These are phyloP conservation scores for Agrotis puta DNA, from an alignment of 2,888 invertebrate genomes.

Conservation along the genomic window DNA sequence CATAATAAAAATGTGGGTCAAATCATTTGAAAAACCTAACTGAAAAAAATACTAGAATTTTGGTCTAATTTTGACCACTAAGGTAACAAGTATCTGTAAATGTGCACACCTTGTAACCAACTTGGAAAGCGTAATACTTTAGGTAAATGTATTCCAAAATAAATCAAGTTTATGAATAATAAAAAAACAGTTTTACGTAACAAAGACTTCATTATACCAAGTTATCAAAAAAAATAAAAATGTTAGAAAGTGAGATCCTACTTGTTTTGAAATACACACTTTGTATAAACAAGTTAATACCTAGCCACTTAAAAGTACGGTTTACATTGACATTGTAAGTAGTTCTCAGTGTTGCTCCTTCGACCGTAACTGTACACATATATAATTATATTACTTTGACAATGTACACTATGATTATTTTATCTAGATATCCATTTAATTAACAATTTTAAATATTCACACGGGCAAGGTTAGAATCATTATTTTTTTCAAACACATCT, in stretches of 20 bases:
- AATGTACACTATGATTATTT: slow-evolving; percentile 20
- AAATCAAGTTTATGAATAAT: background rate
- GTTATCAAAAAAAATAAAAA: slow-evolving; percentile 20
- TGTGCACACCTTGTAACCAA: background rate
- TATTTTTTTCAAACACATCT: slow-evolving; percentile 16
- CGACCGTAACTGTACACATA: background rate
- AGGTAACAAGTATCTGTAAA: too few relatives aligned
- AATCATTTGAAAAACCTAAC: too few relatives aligned
- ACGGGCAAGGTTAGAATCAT: slow-evolving; percentile 34
- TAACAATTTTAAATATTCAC: slow-evolving; percentile 38
- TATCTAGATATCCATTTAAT: slow-evolving; percentile 27
- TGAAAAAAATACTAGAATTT: too few relatives aligned
- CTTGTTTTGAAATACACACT: slow-evolving; percentile 30
- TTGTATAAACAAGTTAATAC: slow-evolving; percentile 6
- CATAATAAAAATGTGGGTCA: too few relatives aligned
- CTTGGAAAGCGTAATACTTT: background rate
- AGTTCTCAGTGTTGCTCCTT: background rate
- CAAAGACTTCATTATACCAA: slow-evolving; percentile 8
- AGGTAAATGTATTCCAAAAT: background rate
- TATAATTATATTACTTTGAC: slow-evolving; percentile 1
- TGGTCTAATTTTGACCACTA: too few relatives aligned
- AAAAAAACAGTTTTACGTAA: slow-evolving; percentile 18
- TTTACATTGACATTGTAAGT: slow-evolving; percentile 1
- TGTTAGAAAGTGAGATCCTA: slow-evolving; percentile 40
- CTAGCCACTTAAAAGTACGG: background rate